phyloP scores from a whole-genome alignment of 2,888 invertebrate species.

The Chrysomela aeneicollis region DNA sequence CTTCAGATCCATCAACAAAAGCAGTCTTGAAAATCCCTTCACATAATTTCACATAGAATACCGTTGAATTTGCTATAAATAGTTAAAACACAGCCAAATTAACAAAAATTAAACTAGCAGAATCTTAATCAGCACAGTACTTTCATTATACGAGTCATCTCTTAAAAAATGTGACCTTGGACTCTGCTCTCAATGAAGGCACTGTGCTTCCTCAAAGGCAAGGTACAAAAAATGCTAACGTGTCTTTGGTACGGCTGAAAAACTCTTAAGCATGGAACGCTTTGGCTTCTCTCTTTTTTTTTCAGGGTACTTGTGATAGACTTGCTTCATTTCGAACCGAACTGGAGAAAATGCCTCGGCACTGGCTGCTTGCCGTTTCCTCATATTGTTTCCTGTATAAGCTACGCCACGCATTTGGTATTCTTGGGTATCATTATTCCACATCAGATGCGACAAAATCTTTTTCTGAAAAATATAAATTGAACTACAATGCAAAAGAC shows the following conservation, averaged over 20 bases:
- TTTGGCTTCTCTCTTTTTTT: constrained; percentile 49
- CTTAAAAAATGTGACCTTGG: neutral
- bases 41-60: constrained; percentile 21
- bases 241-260: constrained; percentile 48
- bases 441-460: constrained; percentile 90
- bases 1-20: neutral
- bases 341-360: constrained; percentile 52
- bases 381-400: constrained; percentile 99
- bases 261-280: constrained; percentile 45
- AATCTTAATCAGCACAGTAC: constrained; percentile 28
- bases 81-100: constrained; percentile 37
- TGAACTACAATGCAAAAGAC: too few relatives aligned
- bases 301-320: constrained; percentile 58
- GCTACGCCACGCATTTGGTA: constrained; percentile 98
- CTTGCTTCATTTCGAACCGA: constrained; percentile 55
- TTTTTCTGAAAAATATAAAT: constrained; percentile 68
- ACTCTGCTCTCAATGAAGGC: constrained; percentile 12
- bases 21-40: constrained; percentile 32
- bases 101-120: constrained; percentile 36
- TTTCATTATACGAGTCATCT: neutral
- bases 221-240: constrained; percentile 37
- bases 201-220: constrained; percentile 31
- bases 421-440: constrained; percentile 99
- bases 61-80: constrained; percentile 21
- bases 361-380: constrained; percentile 68